phyloP scores from a whole-genome alignment of 2,888 invertebrate species.

The Hypena proboscidalis region DNA sequence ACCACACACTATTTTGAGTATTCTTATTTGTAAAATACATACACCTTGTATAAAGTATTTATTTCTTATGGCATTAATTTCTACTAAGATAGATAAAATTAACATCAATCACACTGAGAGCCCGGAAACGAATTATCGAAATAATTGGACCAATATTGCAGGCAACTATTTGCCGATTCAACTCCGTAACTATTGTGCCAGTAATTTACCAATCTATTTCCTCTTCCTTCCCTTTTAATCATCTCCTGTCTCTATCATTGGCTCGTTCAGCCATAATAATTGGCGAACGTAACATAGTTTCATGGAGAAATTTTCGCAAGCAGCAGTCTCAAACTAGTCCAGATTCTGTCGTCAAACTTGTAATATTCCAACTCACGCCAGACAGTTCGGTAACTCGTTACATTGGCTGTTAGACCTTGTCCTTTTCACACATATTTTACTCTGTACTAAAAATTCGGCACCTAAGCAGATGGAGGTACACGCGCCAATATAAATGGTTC shows the following conservation, averaged over 20 bases:
- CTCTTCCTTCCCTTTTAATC: constrained; percentile 11
- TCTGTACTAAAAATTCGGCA: constrained; percentile 10
- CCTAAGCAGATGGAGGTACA: not conserved
- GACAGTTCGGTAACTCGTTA: constrained; percentile 62
- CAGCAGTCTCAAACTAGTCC: constrained; percentile 50
- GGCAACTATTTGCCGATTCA: constrained; percentile 12
- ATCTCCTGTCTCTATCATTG: constrained; percentile 8
- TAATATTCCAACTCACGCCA: constrained; percentile 54
- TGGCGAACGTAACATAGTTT: constrained; percentile 52
- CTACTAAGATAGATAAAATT: not conserved
- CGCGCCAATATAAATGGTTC: too few species aligned
- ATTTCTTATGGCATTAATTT: too few species aligned
- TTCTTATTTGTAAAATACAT: too few species aligned
- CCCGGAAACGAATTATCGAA: constrained; percentile 1
- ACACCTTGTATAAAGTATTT: too few species aligned
- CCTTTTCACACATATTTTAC: constrained; percentile 46
- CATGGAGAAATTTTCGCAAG: constrained; percentile 30
- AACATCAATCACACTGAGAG: not conserved
- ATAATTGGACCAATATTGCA: constrained; percentile 9
- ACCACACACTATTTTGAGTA: too few species aligned
- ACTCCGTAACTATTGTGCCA: constrained; percentile 14
- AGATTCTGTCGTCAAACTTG: constrained; percentile 64
- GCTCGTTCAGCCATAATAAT: constrained; percentile 12
- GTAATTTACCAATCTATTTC: constrained; percentile 43
- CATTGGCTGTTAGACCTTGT: constrained; percentile 56